Percentiles rank a stretch among this genome's conserved stretches.
Conservation (phyloP, 2,113 vertebrate species). For the Semicossyphus pulcher region DNA sequence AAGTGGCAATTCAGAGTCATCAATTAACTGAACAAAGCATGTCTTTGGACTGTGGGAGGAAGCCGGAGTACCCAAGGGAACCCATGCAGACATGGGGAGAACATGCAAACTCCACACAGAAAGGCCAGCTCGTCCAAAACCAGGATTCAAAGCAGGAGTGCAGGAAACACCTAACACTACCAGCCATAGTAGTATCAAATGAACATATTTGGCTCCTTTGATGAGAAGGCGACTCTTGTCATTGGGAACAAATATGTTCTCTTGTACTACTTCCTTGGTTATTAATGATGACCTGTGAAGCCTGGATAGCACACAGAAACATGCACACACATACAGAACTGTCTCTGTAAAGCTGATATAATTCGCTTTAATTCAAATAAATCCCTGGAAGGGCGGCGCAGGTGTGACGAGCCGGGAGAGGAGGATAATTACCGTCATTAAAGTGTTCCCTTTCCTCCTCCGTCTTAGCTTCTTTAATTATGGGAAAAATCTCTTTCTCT, state of each 20-base stretch:
- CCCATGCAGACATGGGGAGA: no score
- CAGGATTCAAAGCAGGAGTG: no score
- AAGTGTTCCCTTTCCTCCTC: constrained; percentile 28
- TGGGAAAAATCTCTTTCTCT: background rate
- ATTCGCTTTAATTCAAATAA: constrained; percentile 75
- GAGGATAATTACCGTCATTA: constrained; percentile 43
- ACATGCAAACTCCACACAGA: no score
- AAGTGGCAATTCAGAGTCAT: no score
- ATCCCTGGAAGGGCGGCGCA: constrained; percentile 30
- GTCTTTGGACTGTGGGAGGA: no score
- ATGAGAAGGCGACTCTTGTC: background rate
- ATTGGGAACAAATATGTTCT: constrained; percentile 60
- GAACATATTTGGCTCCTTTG: background rate
- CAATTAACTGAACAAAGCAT: no score
- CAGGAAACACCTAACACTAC: no score
- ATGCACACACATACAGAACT: background rate
- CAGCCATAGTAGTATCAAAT: no score
- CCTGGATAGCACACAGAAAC: constrained; percentile 26
- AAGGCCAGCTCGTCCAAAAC: no score
- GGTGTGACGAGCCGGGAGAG: constrained; percentile 30
- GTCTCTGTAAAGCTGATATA: constrained; percentile 57
- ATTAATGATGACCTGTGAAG: constrained; percentile 66
- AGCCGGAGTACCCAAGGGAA: no score
- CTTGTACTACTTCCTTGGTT: no score
- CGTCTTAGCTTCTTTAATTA: constrained; percentile 34